Base-by-base conservation (phyloP, 2,113 vertebrate genomes). In the Clarias macrocephalus region DNA sequence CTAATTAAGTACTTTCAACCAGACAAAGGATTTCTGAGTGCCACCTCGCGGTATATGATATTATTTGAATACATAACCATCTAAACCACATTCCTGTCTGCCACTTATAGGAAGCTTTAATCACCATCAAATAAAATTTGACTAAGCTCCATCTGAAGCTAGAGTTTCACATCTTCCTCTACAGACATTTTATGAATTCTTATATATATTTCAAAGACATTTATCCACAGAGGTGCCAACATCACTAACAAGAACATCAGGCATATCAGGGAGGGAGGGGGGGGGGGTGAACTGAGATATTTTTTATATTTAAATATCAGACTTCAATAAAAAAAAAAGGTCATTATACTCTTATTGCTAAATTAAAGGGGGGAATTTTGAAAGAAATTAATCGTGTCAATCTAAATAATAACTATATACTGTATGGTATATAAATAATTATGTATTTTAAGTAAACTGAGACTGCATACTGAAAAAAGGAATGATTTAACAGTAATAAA, bases 11-110 rank as follows among this genome's bases (percentile, higher is more conserved):
- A 37, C 19, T 37, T 72, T 72, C 16, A 3, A 19, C 30, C 68
- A 37, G 68, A 72, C 33, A 19, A 7, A 72, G 16, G 10, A 72
- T 72, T 72, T 72, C 68, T 72, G 30, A 72, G 68, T 23, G 19
- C 8, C 19, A 68, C 28, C 21, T 65, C 75, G 84, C 88, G 33
- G 86, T 56, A 83, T 0, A 2, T 13, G 85, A 59, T 88, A 87
- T 63, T 81, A 37, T 28, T 83, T 89, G 57, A 85, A 77, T 76
- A 76, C 72, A 63, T 79, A 68, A 82, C 13, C 77, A 81, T 19
- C 65, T 57, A 42, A 52, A 73, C 59, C 28, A 79, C 84, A 79
- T 66, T 65, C 57, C 59, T n/a, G 48, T 52, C 37, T 48, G 37
- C 37, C 37, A 25, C 21, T 75, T 48, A 72, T 75, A 19, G 21